Conservation (phyloP, 2,888 invertebrate species). For the Dendrolimus pini region DNA sequence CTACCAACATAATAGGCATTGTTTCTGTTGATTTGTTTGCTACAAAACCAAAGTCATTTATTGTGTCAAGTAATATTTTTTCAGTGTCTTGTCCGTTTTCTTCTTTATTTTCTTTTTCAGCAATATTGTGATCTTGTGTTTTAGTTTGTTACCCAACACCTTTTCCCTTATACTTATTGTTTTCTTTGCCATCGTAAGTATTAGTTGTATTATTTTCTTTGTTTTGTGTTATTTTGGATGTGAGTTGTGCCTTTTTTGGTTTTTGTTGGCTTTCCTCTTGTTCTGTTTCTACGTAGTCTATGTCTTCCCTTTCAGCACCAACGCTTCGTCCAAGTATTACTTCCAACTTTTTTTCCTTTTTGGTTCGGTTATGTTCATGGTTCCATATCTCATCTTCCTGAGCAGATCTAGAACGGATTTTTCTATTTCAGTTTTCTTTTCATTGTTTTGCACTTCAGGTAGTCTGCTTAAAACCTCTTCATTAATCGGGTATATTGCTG, state of each 20-base stretch:
- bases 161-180: conserved; percentile 12
- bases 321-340: conserved; percentile 7
- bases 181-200: conserved; percentile 11
- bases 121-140: conserved; percentile 12
- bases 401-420: conserved; percentile 4
- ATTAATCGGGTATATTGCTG: conserved; percentile 1
- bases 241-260: conserved; percentile 10
- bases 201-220: conserved; percentile 10
- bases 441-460: not conserved
- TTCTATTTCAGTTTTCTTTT: conserved; percentile 4
- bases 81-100: conserved; percentile 11
- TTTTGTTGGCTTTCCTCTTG: conserved; percentile 9
- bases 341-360: conserved; percentile 8
- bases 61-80: conserved; percentile 12
- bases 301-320: conserved; percentile 5
- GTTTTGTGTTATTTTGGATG: conserved; percentile 11
- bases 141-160: conserved; percentile 12
- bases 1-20: conserved; percentile 12
- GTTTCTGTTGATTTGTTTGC: conserved; percentile 11
- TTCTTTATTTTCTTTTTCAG: conserved; percentile 10
- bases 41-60: conserved; percentile 12
- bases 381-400: conserved; percentile 6
- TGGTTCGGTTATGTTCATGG: not conserved
- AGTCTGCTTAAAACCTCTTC: conserved; percentile 4
- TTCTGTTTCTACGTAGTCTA: conserved; percentile 1